Evolutionary conservation across 2,888 invertebrate genomes (phyloP).

Genomic region (Platycheirus rosarum): DNA sequence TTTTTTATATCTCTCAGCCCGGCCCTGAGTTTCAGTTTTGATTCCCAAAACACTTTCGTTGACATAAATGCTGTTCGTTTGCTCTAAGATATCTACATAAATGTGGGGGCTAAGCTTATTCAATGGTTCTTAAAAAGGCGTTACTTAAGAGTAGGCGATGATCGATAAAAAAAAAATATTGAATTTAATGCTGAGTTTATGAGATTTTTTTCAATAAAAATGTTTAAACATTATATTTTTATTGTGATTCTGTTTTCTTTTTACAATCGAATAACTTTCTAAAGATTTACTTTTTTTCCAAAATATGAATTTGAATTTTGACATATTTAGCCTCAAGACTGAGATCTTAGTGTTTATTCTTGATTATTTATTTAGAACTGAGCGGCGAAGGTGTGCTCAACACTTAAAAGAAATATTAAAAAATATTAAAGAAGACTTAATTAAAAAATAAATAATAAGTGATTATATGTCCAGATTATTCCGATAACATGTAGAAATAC

Average conservation of each 20-base stretch:
- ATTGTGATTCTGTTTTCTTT: neutral
- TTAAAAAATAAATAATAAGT: too few relatives aligned
- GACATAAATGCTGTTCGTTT: constrained; percentile 5
- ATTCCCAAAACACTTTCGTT: constrained; percentile 2
- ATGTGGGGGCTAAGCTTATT: constrained; percentile 10
- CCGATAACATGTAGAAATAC: too few relatives aligned
- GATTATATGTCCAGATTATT: too few relatives aligned
- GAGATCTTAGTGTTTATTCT: too few relatives aligned
- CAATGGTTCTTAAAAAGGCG: neutral
- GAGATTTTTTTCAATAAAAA: constrained; percentile 2
- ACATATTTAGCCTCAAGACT: too few relatives aligned
- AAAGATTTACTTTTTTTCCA: neutral
- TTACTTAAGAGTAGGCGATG: neutral
- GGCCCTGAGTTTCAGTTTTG: too few relatives aligned
- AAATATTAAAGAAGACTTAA: too few relatives aligned
- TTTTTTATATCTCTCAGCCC: too few relatives aligned
- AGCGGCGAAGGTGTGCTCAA: too few relatives aligned
- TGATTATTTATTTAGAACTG: too few relatives aligned
- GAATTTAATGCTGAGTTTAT: constrained; percentile 3
- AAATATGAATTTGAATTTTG: too few relatives aligned
- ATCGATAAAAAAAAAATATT: constrained; percentile 2
- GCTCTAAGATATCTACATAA: neutral
- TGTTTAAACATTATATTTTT: neutral
- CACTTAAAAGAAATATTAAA: too few relatives aligned
- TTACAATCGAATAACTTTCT: neutral